Conservation (phyloP, 2,113 vertebrate genomes). For the Narcine bancroftii region DNA sequence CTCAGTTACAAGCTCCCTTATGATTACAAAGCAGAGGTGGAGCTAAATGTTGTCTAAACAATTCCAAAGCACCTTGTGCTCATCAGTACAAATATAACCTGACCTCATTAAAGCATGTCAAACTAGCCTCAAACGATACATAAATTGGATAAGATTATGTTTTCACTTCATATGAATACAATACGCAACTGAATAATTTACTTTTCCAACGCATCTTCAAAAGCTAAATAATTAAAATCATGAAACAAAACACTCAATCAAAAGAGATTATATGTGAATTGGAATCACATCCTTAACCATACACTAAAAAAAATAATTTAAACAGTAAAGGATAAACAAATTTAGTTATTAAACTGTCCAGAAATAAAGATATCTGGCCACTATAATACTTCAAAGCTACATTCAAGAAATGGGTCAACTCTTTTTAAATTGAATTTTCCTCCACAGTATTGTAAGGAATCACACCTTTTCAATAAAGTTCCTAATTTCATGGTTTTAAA, state of each 20-base stretch:
- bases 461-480: no score
- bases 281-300: not conserved
- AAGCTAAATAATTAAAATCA: slow-evolving; percentile 15
- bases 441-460: no score
- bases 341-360: not conserved
- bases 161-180: not conserved
- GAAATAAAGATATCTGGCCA: not conserved
- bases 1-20: not conserved
- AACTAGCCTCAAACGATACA: not conserved
- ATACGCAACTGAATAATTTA: slow-evolving; percentile 6
- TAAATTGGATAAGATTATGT: not conserved
- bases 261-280: slow-evolving; percentile 1
- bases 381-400: not conserved
- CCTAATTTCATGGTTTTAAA: no score
- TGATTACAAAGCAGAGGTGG: not conserved
- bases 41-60: not conserved
- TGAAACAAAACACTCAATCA: slow-evolving; percentile 1
- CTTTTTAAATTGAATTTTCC: not conserved
- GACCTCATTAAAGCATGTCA: not conserved
- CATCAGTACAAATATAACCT: slow-evolving; percentile 14
- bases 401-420: not conserved
- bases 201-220: not conserved
- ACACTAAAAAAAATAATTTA: not conserved
- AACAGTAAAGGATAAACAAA: not conserved
- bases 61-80: not conserved